Conservation (phyloP, 53 echinoderm and acorn worm genomes). For the Echinometra lucunter region DNA sequence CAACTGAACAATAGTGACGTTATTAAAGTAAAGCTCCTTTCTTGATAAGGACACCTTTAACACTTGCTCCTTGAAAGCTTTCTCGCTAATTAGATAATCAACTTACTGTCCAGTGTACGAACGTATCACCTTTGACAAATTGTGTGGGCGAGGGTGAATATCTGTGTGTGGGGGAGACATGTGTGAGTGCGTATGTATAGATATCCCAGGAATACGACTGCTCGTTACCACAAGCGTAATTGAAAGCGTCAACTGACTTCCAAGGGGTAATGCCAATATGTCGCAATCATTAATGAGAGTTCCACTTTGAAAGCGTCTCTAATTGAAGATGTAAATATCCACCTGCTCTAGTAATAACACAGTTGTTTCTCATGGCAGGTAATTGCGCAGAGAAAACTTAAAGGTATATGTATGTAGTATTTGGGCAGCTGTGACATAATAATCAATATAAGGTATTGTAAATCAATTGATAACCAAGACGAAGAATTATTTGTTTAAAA, state of each 20-base stretch:
- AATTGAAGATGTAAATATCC: conserved; percentile 60
- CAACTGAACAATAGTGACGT: not conserved
- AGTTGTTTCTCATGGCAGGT: conserved; percentile 34
- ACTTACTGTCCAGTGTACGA: not conserved
- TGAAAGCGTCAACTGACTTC: conserved; percentile 37
- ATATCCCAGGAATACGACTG: not conserved
- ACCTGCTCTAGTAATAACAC: conserved; percentile 26
- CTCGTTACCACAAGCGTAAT: conserved; percentile 13
- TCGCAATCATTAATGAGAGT: conserved; percentile 31
- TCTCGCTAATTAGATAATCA: conserved; percentile 25
- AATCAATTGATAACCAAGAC: too few species aligned
- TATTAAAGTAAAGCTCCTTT: too few species aligned
- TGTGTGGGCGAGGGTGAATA: not conserved
- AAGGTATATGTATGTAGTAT: not conserved
- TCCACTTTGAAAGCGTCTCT: not conserved
- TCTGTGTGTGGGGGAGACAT: not conserved
- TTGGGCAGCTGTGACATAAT: not conserved
- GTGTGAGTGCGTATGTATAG: conserved; percentile 15
- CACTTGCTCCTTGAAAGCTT: not conserved
- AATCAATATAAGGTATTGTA: not conserved
- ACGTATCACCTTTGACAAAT: not conserved
- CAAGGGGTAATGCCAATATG: conserved; percentile 13
- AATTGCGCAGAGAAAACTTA: not conserved
- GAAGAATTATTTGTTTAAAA: too few species aligned
- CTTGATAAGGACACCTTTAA: not conserved